phyloP scores from a whole-genome alignment of 2,113 vertebrate genomes.

The Hemibagrus wyckioides region DNA sequence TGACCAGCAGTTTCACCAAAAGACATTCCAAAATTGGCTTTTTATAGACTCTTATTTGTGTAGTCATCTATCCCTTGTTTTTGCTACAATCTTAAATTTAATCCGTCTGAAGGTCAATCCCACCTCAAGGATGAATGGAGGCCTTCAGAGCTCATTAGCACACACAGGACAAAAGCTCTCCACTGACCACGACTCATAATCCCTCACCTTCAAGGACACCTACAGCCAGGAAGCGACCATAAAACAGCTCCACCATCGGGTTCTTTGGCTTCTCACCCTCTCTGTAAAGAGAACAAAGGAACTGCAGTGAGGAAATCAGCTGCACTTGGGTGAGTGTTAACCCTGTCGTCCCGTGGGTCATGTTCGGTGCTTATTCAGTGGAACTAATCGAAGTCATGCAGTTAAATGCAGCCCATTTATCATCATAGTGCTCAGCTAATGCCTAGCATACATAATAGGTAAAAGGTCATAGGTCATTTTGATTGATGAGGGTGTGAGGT shows the following conservation, averaged over 20 bases:
- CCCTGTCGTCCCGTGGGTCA: not conserved
- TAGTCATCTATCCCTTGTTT: not conserved
- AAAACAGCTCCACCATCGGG: slow-evolving; percentile 98
- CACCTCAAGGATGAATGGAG: slow-evolving; percentile 52
- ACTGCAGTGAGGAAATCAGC: slow-evolving; percentile 26
- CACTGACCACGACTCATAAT: slow-evolving; percentile 13
- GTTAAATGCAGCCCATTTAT: slow-evolving; percentile 35
- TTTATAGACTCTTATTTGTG: not conserved
- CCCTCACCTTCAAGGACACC: slow-evolving; percentile 94
- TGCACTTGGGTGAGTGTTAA: not conserved
- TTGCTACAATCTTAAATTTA: not conserved
- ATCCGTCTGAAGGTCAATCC: slow-evolving; percentile 63
- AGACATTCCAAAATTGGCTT: not conserved
- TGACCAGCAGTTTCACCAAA: not conserved
- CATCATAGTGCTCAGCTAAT: slow-evolving; percentile 19
- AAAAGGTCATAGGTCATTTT: slow-evolving; percentile 39
- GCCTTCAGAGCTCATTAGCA: not conserved
- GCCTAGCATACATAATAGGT: slow-evolving; percentile 5
- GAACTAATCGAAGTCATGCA: slow-evolving; percentile 42
- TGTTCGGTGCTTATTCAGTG: slow-evolving; percentile 22
- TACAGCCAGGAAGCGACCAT: slow-evolving; percentile 92
- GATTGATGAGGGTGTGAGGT: slow-evolving; percentile 29
- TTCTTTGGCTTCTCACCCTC: slow-evolving; percentile 98
- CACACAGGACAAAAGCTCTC: not conserved
- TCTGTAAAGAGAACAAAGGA: slow-evolving; percentile 68